Conservation (phyloP, 2,797 vertebrate species). For the Cuculus canorus region DNA sequence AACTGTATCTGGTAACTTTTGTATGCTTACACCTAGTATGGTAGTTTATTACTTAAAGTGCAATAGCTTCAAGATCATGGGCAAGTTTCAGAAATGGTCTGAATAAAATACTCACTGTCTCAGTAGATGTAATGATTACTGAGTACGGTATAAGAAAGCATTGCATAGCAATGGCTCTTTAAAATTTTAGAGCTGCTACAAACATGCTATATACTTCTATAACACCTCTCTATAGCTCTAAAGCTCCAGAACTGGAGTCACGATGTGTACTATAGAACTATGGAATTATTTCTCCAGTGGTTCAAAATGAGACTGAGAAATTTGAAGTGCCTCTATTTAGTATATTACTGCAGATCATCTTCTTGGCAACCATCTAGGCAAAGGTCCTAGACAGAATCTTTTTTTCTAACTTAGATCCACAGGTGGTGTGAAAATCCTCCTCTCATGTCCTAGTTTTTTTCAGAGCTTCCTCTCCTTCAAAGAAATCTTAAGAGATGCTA, state of each 20-base stretch:
- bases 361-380: neutral
- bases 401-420: neutral
- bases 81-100: neutral
- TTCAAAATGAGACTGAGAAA: neutral
- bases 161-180: neutral
- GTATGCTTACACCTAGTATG: neutral
- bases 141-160: neutral
- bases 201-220: neutral
- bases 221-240: neutral
- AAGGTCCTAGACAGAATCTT: neutral
- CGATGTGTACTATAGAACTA: neutral
- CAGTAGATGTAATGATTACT: neutral
- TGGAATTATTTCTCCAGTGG: neutral
- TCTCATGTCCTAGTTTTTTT: neutral
- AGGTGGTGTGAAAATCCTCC: neutral
- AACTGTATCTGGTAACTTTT: neutral
- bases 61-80: neutral
- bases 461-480: neutral
- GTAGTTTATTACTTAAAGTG: neutral
- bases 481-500: neutral
- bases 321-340: neutral
- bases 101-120: neutral
- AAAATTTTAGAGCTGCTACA: neutral
- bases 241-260: neutral
- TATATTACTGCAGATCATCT: neutral